Base-by-base conservation (phyloP, 2,888 invertebrate genomes). In the Mayetiola destructor region DNA sequence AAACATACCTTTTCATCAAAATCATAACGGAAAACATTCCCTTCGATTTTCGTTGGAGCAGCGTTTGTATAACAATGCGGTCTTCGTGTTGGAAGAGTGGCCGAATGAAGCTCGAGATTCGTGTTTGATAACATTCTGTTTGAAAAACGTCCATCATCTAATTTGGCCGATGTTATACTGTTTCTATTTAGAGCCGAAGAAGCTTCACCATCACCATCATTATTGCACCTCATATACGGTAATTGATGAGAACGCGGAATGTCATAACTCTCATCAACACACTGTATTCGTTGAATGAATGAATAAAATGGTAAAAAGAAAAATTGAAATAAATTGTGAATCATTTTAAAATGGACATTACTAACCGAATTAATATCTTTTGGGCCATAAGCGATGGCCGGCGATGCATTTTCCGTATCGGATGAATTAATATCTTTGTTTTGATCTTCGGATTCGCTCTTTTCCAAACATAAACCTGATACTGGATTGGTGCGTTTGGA, bases 401-500 rank as follows among this genome's bases (percentile, higher is more conserved):
- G 73, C 4, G 73, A 73, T 23, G 71, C 70, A 60, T 72, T 73
- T 62, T 72, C 73, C 5, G 72, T 72, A 52, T 73, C 73, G 18
- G 73, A 71, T 56, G 71, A 64, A 63, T 71, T 72, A 48, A 67
- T 59, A 60, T 73, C 73, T 9, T 68, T 63, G 63, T 69, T 71
- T 64, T 72, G 58, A 68, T 73, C 77, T 71, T 74, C 62, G 63
- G 69, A 62, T 20, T 48, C 53, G 2, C 58, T 56, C 57, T 69
- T 64, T 58, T 70, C 69, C 60, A 71, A 61, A 57, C 66, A 65
- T 56, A 71, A 64, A 61, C 66, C 66, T 56, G 67, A 69, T 58
- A 69, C 69, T 58, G 68, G 85, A 71, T 89, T 89, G 1, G 88
- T 85, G 5, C 88, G 86, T 57, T 86, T 75, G 4, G 85, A 85